A percentile compares a stretch with the other conserved stretches of the same genome.
Conservation (phyloP, 2,888 invertebrate genomes). For the Caenorhabditis parvicauda region DNA sequence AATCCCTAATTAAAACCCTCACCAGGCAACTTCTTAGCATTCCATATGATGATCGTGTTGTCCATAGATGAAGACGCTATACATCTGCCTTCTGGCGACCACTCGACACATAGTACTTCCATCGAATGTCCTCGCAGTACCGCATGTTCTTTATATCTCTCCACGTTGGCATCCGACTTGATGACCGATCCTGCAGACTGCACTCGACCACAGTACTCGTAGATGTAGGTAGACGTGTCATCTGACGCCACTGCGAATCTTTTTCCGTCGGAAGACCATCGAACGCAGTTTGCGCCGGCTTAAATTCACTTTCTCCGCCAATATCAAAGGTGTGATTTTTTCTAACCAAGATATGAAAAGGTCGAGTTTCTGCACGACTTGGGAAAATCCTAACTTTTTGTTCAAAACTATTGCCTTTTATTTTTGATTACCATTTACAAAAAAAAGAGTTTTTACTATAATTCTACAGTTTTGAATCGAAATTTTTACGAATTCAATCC, state of each 20-base stretch:
- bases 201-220: slow-evolving; percentile 39
- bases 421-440: too few species aligned
- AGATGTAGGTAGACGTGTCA: slow-evolving; percentile 32
- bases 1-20: too few species aligned
- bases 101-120: slow-evolving; percentile 89
- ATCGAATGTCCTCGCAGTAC: slow-evolving; percentile 69
- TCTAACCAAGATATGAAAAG: too few species aligned
- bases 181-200: slow-evolving; percentile 60
- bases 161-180: slow-evolving; percentile 70
- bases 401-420: too few species aligned
- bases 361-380: not conserved
- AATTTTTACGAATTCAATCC: too few species aligned
- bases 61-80: slow-evolving; percentile 95
- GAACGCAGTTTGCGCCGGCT: slow-evolving; percentile 51
- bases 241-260: slow-evolving; percentile 36
- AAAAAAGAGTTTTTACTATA: too few species aligned
- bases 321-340: too few species aligned
- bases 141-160: slow-evolving; percentile 84
- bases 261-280: slow-evolving; percentile 47
- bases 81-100: slow-evolving; percentile 91
- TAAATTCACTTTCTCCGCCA: slow-evolving; percentile 3
- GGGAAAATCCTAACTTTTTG: slow-evolving; percentile 5
- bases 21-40: slow-evolving; percentile 81
- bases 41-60: slow-evolving; percentile 95
- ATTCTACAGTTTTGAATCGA: too few species aligned